A percentile compares a stretch with the other conserved stretches of the same genome.
Conservation (phyloP, 2,888 invertebrate species). For the Eristalinus sepulchralis region DNA sequence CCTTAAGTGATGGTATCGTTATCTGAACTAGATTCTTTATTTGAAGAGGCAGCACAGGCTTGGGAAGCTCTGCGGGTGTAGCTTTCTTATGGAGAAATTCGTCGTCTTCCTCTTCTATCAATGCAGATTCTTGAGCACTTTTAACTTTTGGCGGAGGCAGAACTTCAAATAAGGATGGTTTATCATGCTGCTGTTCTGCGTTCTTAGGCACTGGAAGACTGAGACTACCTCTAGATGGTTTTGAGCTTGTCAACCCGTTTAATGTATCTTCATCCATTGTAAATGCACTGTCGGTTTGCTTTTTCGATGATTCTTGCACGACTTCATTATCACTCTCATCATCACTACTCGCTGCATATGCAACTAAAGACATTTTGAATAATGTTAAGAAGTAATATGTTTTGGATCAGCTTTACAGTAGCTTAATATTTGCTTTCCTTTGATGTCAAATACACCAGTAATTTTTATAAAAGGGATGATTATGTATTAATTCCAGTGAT, state of each 20-base stretch:
- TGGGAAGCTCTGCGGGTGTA: constrained; percentile 76
- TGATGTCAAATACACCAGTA: background rate
- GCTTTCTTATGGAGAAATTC: constrained; percentile 85
- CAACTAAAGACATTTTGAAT: constrained; percentile 84
- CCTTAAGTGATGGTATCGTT: constrained; percentile 85
- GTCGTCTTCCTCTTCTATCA: constrained; percentile 83
- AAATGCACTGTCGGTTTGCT: constrained; percentile 74
- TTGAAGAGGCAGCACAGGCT: constrained; percentile 73
- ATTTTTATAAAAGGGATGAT: background rate
- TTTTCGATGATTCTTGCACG: constrained; percentile 70
- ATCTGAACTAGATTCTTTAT: constrained; percentile 84
- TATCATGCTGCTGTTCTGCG: constrained; percentile 52
- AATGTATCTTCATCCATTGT: constrained; percentile 78
- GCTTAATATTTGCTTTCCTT: background rate
- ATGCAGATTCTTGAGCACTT: background rate
- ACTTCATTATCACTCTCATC: constrained; percentile 77
- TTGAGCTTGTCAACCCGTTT: constrained; percentile 66
- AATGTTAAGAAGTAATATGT: background rate
- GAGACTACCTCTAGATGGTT: constrained; percentile 60
- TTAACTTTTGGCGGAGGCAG: constrained; percentile 77
- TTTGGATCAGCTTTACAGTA: background rate
- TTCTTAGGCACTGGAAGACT: constrained; percentile 76
- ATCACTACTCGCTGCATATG: constrained; percentile 83
- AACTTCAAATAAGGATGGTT: constrained; percentile 75
- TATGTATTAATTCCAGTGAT: background rate